Conservation (phyloP, 2,113 vertebrate species). For the Danionella cerebrum region DNA sequence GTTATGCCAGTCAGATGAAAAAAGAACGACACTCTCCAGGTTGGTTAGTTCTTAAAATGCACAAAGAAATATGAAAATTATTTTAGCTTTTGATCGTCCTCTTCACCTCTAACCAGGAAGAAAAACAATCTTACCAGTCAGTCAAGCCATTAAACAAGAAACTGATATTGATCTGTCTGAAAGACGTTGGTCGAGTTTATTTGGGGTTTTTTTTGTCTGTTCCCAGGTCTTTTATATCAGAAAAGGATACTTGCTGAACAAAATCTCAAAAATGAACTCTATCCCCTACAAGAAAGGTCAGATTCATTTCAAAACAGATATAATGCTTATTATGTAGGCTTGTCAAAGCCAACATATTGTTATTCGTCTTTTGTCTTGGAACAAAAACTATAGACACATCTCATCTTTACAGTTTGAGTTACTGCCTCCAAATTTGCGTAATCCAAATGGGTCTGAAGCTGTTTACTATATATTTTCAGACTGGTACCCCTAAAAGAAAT, state of each 20-base stretch:
- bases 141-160: background rate
- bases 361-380: too few relatives aligned
- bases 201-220: slow-evolving; percentile 22
- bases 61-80: background rate
- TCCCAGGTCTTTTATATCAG: slow-evolving; percentile 75
- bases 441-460: too few relatives aligned
- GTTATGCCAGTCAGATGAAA: slow-evolving; percentile 74
- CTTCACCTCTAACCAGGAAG: background rate
- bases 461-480: too few relatives aligned
- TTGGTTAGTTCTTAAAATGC: slow-evolving; percentile 28
- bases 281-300: slow-evolving; percentile 79
- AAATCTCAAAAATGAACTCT: slow-evolving; percentile 66
- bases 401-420: too few relatives aligned
- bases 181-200: background rate
- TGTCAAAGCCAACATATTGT: too few relatives aligned
- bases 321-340: too few relatives aligned
- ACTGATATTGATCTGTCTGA: background rate
- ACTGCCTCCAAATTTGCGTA: too few relatives aligned
- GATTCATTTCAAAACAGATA: slow-evolving; percentile 30
- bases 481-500: too few relatives aligned
- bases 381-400: too few relatives aligned
- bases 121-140: background rate
- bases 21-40: slow-evolving; percentile 71
- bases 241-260: slow-evolving; percentile 80
- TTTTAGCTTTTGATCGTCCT: background rate